A percentile compares a stretch with the other conserved stretches of the same genome.
These are phyloP conservation scores for Casuarius casuarius DNA, from an alignment of 2,113 vertebrate genomes.

Conservation along the genomic window DNA sequence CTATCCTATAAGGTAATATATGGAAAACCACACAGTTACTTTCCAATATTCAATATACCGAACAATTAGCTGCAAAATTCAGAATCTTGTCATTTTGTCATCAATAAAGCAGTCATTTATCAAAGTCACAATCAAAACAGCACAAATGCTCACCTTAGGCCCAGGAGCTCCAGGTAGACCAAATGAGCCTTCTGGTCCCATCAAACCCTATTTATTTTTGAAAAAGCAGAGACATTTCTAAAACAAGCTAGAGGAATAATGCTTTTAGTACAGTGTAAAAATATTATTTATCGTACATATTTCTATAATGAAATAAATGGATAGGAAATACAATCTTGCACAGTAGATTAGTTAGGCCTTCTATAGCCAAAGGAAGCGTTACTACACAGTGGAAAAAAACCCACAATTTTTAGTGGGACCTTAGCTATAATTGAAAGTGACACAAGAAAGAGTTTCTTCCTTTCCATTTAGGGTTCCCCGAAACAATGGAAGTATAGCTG, in stretches of 20 bases:
- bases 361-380: not conserved
- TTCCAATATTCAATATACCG: not conserved
- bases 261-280: not conserved
- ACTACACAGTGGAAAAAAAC: not conserved
- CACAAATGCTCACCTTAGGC: constrained; percentile 80
- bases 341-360: not conserved
- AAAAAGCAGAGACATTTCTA: not conserved
- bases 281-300: not conserved
- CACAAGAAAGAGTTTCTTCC: not conserved
- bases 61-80: not conserved
- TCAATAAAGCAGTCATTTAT: not conserved
- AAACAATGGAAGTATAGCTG: not conserved
- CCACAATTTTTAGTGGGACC: fast-evolving
- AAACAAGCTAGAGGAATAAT: not conserved
- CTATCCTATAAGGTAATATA: not conserved
- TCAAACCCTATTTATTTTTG: constrained; percentile 82
- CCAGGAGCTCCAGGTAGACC: constrained; percentile 86
- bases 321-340: not conserved
- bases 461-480: not conserved
- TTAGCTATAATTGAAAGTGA: not conserved
- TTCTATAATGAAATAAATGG: not conserved
- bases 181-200: constrained; percentile 82
- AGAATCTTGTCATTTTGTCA: not conserved
- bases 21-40: not conserved
- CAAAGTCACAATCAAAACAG: not conserved